phyloP scores from a whole-genome alignment of 1,140 invertebrate genomes.

The Philaenus spumarius region DNA sequence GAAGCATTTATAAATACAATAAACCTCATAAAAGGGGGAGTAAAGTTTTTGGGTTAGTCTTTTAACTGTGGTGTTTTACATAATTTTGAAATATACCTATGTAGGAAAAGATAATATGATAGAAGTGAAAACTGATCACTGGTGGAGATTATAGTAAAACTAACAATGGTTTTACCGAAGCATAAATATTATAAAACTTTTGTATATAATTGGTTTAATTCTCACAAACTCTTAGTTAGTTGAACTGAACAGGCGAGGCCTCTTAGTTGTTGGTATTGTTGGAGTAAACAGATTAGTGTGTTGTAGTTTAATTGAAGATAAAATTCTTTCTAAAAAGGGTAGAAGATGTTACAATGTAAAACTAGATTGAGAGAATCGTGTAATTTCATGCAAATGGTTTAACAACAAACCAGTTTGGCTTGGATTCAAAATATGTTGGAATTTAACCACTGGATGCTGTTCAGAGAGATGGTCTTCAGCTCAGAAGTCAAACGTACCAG shows the following conservation, averaged over 20 bases:
- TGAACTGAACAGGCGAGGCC: constrained; percentile 11
- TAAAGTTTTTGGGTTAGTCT: constrained; percentile 33
- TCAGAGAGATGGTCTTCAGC: constrained; percentile 17
- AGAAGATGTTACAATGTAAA: constrained; percentile 17
- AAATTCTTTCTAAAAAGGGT: constrained; percentile 18
- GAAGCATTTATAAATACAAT: constrained; percentile 35
- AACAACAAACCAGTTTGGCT: constrained; percentile 19
- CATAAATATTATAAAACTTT: constrained; percentile 23
- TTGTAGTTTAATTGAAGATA: constrained; percentile 20
- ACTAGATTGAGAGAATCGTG: constrained; percentile 17
- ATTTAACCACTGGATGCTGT: constrained; percentile 17
- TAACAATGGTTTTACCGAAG: no score
- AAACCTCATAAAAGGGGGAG: constrained; percentile 37
- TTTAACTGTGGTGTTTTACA: no score
- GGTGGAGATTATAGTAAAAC: no score
- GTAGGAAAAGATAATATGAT: constrained; percentile 28
- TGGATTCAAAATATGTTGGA: constrained; percentile 20
- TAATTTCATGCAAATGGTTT: constrained; percentile 21
- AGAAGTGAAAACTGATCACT: no score
- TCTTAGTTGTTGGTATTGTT: constrained; percentile 19
- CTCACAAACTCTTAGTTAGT: constrained; percentile 16
- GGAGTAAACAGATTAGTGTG: constrained; percentile 18
- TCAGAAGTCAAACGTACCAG: constrained; percentile 16
- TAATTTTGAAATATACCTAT: constrained; percentile 34
- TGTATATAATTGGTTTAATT: constrained; percentile 25